phyloP scores from a whole-genome alignment of 2,797 vertebrate species.

The Pseudochirops corinnae region DNA sequence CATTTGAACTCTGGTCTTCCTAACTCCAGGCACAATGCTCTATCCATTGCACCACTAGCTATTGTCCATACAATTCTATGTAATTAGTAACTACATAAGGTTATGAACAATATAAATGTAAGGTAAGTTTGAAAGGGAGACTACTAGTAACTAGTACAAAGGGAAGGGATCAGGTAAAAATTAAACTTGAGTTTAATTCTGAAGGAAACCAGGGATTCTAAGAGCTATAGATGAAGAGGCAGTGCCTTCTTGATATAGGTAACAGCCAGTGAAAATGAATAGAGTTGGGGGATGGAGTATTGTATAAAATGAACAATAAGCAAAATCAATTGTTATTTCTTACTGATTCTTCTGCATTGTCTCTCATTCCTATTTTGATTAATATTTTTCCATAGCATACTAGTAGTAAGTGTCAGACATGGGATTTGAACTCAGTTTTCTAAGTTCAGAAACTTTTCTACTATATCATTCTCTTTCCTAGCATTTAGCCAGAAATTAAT shows the following conservation, averaged over 20 bases:
- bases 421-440: not conserved
- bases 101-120: not conserved
- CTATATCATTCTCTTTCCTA: not conserved
- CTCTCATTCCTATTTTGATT: not conserved
- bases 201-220: not conserved
- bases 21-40: not conserved
- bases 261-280: not conserved
- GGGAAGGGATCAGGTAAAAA: not conserved
- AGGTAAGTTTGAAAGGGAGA: not conserved
- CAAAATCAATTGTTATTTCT: not conserved
- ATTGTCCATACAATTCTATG: not conserved
- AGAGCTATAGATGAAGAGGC: not conserved
- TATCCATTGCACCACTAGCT: not conserved
- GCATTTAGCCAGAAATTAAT: not conserved
- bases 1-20: not conserved
- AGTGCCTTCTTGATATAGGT: not conserved
- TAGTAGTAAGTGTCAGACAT: not conserved
- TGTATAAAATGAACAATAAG: not conserved
- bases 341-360: not conserved
- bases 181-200: not conserved
- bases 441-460: not conserved
- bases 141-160: not conserved
- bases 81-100: not conserved
- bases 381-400: not conserved
- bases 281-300: not conserved